Conservation (phyloP, 2,113 vertebrate species). For the Ceuthmochares aereus region DNA sequence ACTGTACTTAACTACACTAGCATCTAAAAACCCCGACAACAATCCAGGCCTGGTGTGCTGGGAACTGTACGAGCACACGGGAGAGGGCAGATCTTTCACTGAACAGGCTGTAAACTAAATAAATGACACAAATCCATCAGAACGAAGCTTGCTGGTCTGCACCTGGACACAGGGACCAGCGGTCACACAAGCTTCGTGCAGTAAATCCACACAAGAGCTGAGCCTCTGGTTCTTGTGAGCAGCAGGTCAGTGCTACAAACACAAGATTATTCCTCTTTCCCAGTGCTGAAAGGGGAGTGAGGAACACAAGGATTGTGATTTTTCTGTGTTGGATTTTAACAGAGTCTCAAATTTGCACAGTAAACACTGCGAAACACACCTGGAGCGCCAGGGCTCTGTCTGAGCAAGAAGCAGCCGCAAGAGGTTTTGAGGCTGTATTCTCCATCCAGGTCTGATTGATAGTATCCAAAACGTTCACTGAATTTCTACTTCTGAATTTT, state of each 20-base stretch:
- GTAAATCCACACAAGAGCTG: background rate
- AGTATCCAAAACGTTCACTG: background rate
- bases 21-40: background rate
- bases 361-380: background rate
- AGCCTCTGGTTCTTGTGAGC: background rate
- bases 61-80: background rate
- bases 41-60: background rate
- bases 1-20: background rate
- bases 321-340: background rate
- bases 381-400: background rate
- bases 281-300: background rate
- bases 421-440: background rate
- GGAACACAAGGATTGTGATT: background rate
- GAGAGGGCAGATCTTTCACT: background rate
- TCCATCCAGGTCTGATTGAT: background rate
- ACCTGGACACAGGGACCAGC: background rate
- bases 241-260: background rate
- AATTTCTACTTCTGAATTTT: background rate
- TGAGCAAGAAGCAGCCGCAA: background rate
- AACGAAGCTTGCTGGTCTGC: background rate
- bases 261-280: background rate
- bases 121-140: background rate
- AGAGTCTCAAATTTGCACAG: background rate
- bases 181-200: background rate
- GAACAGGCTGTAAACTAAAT: background rate